Conservation (phyloP, 2,113 vertebrate genomes). For the Menura novaehollandiae region DNA sequence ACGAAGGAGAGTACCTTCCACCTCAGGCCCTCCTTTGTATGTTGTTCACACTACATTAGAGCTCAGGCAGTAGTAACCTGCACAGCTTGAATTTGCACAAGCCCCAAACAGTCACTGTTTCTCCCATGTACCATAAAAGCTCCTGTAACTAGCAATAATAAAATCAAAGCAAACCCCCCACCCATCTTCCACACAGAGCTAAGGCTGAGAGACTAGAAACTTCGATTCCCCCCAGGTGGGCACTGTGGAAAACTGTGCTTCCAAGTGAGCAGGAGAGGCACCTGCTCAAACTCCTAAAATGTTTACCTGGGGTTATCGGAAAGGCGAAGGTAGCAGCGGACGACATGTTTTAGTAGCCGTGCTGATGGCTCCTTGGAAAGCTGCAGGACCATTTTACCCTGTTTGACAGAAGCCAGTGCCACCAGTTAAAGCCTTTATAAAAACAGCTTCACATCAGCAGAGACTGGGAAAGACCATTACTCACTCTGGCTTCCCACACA, state of each 20-base stretch:
- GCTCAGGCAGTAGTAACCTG: not conserved
- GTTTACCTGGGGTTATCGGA: slow-evolving; percentile 97
- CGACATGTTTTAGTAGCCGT: slow-evolving; percentile 92
- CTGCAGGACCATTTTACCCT: slow-evolving; percentile 99
- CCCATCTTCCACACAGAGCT: not conserved
- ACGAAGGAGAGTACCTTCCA: not conserved
- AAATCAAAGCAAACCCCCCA: not conserved
- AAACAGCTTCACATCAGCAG: not conserved
- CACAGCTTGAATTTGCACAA: not conserved
- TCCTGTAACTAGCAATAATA: not conserved
- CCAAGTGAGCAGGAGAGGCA: not conserved
- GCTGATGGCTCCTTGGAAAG: slow-evolving; percentile 97
- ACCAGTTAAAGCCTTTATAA: not conserved
- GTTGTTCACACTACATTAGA: not conserved
- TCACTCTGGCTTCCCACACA: rapidly evolving
- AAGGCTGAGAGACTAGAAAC: not conserved
- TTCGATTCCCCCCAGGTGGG: rapidly evolving
- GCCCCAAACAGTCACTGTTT: not conserved
- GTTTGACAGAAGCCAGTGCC: slow-evolving; percentile 19
- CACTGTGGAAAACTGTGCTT: not conserved
- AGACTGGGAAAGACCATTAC: not conserved
- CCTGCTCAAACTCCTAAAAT: slow-evolving; percentile 57
- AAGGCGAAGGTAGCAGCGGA: slow-evolving; percentile 96
- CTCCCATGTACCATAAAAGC: not conserved
- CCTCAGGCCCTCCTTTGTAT: not conserved